Evolutionary conservation across 2,113 vertebrate genomes (phyloP).

Genomic region (Gorilla gorilla): DNA sequence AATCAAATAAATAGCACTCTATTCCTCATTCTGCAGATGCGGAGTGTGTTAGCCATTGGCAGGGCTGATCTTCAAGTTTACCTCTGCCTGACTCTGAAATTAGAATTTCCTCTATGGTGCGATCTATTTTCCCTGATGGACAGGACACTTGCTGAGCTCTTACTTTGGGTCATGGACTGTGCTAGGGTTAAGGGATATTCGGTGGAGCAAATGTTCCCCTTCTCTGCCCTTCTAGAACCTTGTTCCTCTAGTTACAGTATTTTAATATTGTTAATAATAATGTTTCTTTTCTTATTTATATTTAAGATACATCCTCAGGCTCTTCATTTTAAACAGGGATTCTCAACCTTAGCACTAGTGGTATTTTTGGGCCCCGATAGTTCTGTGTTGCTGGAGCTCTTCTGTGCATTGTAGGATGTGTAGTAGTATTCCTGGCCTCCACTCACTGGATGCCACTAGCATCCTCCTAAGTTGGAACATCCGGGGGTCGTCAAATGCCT

Average conservation of each 20-base stretch:
- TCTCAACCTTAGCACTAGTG: not conserved
- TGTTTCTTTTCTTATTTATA: not conserved
- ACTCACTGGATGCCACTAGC: no score
- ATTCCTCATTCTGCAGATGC: not conserved
- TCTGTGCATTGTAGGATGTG: not conserved
- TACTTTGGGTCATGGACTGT: not conserved
- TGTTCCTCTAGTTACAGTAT: not conserved
- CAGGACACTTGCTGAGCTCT: no score
- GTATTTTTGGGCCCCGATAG: not conserved
- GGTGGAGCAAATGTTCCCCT: not conserved
- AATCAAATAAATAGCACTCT: not conserved
- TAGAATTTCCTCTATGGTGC: not conserved
- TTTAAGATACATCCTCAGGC: not conserved
- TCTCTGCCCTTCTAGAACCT: not conserved
- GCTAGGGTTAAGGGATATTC: not conserved
- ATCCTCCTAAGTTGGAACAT: not conserved
- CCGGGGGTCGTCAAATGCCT: not conserved
- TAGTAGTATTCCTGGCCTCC: not conserved
- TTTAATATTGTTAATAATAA: not conserved
- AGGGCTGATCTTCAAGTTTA: not conserved
- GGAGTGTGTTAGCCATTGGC: not conserved
- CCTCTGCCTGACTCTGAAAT: not conserved
- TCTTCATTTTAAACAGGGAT: not conserved
- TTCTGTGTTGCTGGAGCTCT: not conserved
- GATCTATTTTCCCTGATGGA: not conserved